Evolutionary conservation across 2,797 vertebrate genomes (phyloP).

Genomic region (Anomalospiza imberbis): DNA sequence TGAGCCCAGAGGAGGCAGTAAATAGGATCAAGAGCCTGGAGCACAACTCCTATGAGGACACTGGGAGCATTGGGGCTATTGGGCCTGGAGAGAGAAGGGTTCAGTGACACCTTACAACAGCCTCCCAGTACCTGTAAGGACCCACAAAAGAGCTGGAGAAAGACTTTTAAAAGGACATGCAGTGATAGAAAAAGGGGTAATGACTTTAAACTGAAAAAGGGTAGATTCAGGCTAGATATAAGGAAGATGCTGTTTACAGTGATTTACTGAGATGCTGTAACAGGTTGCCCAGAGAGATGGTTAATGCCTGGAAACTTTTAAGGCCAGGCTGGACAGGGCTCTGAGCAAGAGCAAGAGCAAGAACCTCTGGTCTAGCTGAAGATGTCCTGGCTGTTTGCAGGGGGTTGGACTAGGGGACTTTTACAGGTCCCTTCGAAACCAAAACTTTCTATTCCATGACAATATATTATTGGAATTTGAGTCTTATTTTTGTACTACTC

Average conservation of each 20-base stretch:
- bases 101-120: background rate
- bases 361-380: background rate
- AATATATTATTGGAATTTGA: background rate
- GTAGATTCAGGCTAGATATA: background rate
- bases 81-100: background rate
- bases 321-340: background rate
- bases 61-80: background rate
- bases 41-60: background rate
- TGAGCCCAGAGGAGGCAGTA: rapidly evolving
- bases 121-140: background rate
- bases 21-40: background rate
- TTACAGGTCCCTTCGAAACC: background rate
- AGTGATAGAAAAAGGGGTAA: background rate
- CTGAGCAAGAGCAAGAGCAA: background rate
- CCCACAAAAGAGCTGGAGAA: background rate
- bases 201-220: background rate
- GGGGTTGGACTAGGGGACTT: background rate
- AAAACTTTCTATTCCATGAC: background rate
- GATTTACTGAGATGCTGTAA: background rate
- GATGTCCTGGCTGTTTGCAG: background rate
- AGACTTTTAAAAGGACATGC: background rate
- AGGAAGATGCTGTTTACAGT: background rate
- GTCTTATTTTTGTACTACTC: background rate
- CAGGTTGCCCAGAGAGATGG: background rate
- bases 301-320: background rate